These are phyloP conservation scores for Mimas tiliae DNA, from an alignment of 2,888 invertebrate genomes.

Conservation along the genomic window DNA sequence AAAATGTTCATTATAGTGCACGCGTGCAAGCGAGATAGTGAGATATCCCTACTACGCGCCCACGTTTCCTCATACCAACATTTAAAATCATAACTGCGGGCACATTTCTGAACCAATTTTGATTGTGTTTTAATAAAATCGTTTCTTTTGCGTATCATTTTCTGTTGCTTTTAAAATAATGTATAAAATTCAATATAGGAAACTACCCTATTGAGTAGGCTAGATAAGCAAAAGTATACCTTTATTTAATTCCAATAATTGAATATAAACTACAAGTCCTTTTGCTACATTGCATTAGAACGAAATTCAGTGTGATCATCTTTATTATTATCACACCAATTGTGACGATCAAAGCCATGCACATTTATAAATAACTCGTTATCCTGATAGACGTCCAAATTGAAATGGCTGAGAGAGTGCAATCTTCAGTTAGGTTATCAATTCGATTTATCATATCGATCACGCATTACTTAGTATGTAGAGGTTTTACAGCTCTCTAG, in stretches of 20 bases:
- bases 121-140: no score
- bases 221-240: no score
- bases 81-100: no score
- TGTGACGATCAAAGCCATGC: background rate
- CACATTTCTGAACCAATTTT: no score
- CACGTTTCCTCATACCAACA: no score
- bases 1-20: no score
- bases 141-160: no score
- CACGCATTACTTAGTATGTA: constrained; percentile 56
- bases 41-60: no score
- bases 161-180: no score
- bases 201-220: no score
- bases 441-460: constrained; percentile 59
- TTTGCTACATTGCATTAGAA: background rate
- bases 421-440: constrained; percentile 45
- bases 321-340: background rate
- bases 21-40: no score
- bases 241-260: background rate
- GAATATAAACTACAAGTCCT: background rate
- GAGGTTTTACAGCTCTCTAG: constrained; percentile 75
- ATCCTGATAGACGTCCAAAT: background rate
- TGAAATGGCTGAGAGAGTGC: constrained; percentile 27
- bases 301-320: background rate
- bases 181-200: no score
- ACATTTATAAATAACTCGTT: constrained; percentile 9